These are phyloP conservation scores for Acomys russatus DNA, from an alignment of 2,797 vertebrate species.

Conservation along the genomic window DNA sequence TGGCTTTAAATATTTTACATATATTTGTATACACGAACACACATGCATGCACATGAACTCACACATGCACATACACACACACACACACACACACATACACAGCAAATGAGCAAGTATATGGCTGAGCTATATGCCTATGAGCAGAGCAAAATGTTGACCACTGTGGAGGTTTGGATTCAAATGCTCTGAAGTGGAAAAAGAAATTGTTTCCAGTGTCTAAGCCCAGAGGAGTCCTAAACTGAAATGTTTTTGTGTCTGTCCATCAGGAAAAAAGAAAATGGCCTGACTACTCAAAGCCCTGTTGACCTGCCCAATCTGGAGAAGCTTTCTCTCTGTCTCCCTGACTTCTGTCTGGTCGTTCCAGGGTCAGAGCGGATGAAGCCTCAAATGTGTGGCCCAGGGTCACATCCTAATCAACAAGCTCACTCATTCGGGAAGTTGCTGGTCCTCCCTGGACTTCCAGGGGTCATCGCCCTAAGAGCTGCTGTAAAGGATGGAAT, in stretches of 20 bases:
- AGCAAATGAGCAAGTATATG: not conserved
- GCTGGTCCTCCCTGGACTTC: no score
- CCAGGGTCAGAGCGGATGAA: not conserved
- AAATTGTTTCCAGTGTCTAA: slow-evolving; percentile 53
- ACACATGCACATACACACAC: no score
- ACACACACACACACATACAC: no score
- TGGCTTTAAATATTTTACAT: not conserved
- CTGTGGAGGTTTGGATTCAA: slow-evolving; percentile 42
- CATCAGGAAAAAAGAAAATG: not conserved
- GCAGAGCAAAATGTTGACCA: slow-evolving; percentile 55
- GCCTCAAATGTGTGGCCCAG: not conserved
- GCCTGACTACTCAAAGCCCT: rapidly evolving
- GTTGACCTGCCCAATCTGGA: not conserved
- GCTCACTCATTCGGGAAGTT: not conserved
- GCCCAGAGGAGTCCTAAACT: not conserved
- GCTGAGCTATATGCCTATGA: not conserved
- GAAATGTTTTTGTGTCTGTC: slow-evolving; percentile 16
- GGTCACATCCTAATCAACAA: not conserved
- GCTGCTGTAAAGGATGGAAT: not conserved
- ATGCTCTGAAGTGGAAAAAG: slow-evolving; percentile 71
- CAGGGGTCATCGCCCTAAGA: rapidly evolving
- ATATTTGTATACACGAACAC: no score
- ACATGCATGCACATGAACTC: no score
- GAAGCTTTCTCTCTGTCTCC: not conserved
- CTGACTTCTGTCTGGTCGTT: not conserved